Percentiles rank a stretch among this genome's conserved stretches.
phyloP scores from a whole-genome alignment of 2,888 invertebrate genomes.

The Nasonia oneida region DNA sequence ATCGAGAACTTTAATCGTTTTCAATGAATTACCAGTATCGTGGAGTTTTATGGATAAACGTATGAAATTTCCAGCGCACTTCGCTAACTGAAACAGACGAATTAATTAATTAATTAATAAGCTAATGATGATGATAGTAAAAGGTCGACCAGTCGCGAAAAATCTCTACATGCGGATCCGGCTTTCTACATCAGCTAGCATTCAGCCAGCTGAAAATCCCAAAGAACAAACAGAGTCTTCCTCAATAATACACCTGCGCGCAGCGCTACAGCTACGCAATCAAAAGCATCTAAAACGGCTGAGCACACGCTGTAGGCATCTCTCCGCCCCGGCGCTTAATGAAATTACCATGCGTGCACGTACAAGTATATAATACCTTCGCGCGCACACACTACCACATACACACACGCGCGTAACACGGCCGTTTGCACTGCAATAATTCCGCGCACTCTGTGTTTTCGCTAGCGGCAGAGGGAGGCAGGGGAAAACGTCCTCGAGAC shows the following conservation, averaged over 20 bases:
- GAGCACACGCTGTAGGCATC: not conserved
- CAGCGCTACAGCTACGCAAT: constrained; percentile 7
- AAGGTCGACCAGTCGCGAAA: not conserved
- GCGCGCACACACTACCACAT: not conserved
- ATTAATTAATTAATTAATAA: too few species aligned
- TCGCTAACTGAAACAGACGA: too few species aligned
- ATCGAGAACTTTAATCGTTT: not conserved
- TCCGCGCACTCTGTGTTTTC: constrained; percentile 23
- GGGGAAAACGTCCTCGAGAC: constrained; percentile 59
- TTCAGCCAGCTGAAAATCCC: constrained; percentile 7
- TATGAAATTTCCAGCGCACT: too few species aligned
- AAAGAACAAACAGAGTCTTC: constrained; percentile 42
- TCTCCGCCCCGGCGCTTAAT: constrained; percentile 40
- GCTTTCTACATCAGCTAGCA: not conserved
- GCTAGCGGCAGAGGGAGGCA: not conserved
- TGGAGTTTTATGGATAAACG: too few species aligned
- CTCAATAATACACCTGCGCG: constrained; percentile 15
- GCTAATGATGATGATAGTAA: too few species aligned
- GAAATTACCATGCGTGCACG: constrained; percentile 51
- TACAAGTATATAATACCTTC: constrained; percentile 5
- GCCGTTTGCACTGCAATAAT: constrained; percentile 24
- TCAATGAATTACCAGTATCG: too few species aligned
- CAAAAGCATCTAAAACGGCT: constrained; percentile 3
- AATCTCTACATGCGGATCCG: not conserved
- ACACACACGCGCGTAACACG: constrained; percentile 2